These are phyloP conservation scores for Mamestra brassicae DNA, from an alignment of 2,888 invertebrate species.

Conservation along the genomic window DNA sequence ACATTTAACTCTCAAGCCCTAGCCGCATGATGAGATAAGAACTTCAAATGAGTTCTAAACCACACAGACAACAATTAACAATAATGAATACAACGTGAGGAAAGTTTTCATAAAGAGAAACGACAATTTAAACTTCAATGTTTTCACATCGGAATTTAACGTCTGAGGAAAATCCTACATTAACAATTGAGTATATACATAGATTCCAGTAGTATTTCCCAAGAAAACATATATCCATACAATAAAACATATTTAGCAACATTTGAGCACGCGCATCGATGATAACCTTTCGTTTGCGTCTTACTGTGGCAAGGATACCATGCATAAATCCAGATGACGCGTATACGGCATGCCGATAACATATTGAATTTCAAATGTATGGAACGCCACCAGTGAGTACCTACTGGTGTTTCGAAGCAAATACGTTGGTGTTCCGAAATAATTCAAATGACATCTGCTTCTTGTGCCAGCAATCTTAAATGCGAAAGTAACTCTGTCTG, in stretches of 20 bases:
- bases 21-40: too few relatives aligned
- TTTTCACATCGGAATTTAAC: neutral
- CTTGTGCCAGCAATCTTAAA: too few relatives aligned
- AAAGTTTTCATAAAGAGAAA: neutral
- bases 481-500: too few relatives aligned
- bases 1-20: too few relatives aligned
- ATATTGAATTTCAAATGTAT: conserved; percentile 33
- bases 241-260: neutral
- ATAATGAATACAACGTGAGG: too few relatives aligned
- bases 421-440: conserved; percentile 1
- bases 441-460: neutral
- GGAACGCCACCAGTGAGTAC: neutral
- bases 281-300: neutral
- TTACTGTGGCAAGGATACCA: neutral
- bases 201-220: neutral
- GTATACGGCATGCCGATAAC: neutral
- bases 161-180: neutral
- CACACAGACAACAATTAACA: too few relatives aligned
- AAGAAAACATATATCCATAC: neutral
- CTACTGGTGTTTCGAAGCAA: neutral
- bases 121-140: neutral
- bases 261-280: neutral
- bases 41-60: too few relatives aligned
- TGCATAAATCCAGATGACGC: conserved; percentile 13
- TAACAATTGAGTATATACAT: neutral